Evolutionary conservation across 2,797 vertebrate species (phyloP).

Genomic region (Tenualosa thibaudeaui): DNA sequence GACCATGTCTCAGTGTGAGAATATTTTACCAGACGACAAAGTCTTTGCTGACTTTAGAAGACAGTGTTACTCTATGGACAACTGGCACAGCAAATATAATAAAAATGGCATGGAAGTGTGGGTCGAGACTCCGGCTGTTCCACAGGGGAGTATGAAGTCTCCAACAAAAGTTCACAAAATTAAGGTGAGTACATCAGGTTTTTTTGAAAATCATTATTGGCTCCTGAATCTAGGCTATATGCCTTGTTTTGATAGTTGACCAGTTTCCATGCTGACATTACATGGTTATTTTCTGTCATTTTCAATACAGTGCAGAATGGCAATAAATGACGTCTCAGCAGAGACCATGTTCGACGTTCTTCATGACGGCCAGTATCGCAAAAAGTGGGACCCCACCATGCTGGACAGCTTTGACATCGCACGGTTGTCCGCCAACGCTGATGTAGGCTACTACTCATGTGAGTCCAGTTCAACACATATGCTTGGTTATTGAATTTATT

Average conservation of each 20-base stretch:
- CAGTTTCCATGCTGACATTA: neutral
- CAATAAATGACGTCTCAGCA: conserved; percentile 68
- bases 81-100: conserved; percentile 74
- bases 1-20: conserved; percentile 56
- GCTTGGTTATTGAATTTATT: neutral
- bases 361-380: conserved; percentile 70
- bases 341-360: conserved; percentile 78
- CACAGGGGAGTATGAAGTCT: conserved; percentile 39
- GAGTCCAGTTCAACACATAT: conserved; percentile 49
- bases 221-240: neutral
- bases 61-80: conserved; percentile 69
- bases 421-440: conserved; percentile 67
- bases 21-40: conserved; percentile 68
- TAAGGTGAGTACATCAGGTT: conserved; percentile 64
- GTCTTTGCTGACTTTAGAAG: conserved; percentile 71
- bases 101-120: conserved; percentile 73
- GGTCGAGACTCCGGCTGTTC: conserved; percentile 60
- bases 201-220: too few species aligned
- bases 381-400: conserved; percentile 73
- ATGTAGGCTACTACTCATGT: conserved; percentile 81
- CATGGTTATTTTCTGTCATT: neutral
- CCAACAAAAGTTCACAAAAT: conserved; percentile 73
- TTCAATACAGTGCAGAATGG: conserved; percentile 69
- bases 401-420: conserved; percentile 74
- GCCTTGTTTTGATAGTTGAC: neutral